Conservation (phyloP, 2,797 vertebrate genomes). For the Enteromius afrohamiltoni region DNA sequence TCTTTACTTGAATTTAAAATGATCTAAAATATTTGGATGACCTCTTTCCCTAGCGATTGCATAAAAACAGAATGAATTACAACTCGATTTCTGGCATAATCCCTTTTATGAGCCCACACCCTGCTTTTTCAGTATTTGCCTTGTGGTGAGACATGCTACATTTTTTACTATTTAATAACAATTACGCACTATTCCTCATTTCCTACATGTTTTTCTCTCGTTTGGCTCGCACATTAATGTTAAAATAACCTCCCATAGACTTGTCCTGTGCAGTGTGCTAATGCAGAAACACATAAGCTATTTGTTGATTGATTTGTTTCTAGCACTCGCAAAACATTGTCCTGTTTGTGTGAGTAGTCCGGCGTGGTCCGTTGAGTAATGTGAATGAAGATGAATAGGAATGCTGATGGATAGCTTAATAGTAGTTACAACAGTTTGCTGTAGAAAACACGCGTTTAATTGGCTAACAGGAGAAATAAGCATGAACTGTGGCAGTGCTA, state of each 20-base stretch:
- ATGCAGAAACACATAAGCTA: background rate
- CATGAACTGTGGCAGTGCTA: background rate
- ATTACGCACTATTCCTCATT: background rate
- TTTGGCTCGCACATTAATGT: background rate
- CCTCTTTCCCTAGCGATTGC: conserved; percentile 7
- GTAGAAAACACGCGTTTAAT: background rate
- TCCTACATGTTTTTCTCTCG: background rate
- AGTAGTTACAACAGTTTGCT: background rate
- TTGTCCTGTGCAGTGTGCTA: background rate
- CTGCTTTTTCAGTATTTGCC: background rate
- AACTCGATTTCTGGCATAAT: background rate
- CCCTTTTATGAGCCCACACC: background rate
- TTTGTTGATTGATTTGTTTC: background rate
- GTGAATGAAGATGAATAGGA: conserved; percentile 5
- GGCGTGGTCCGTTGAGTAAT: background rate
- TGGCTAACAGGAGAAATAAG: background rate
- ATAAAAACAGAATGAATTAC: conserved; percentile 16
- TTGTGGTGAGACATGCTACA: background rate
- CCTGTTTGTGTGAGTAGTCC: background rate
- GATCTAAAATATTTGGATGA: background rate
- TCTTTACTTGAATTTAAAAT: conserved; percentile 1
- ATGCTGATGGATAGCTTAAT: background rate
- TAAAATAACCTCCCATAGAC: background rate
- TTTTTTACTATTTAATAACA: conserved; percentile 28
- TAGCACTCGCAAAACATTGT: background rate